A percentile compares a stretch with the other conserved stretches of the same genome.
phyloP scores from a whole-genome alignment of 2,797 vertebrate species.

The Galaxias olidus region DNA sequence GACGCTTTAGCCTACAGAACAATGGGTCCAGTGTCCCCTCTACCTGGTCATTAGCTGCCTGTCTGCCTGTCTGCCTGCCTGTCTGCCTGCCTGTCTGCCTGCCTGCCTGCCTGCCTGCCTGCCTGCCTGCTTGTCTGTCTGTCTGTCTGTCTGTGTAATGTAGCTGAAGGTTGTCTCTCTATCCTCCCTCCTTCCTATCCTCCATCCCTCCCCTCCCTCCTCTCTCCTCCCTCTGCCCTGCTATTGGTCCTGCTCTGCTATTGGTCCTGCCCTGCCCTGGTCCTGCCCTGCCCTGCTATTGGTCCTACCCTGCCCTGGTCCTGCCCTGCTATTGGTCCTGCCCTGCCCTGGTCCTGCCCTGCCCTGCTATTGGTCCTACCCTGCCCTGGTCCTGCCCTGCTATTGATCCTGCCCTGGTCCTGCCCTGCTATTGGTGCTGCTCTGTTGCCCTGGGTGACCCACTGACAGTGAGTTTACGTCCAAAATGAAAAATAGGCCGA shows the following conservation, averaged over 20 bases:
- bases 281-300: too few relatives aligned
- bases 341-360: too few relatives aligned
- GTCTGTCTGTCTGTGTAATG: neutral
- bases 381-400: too few relatives aligned
- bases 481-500: constrained; percentile 88
- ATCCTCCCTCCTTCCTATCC: neutral
- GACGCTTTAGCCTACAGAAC: too few relatives aligned
- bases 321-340: too few relatives aligned
- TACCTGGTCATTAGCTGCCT: constrained; percentile 29
- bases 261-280: too few relatives aligned
- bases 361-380: too few relatives aligned
- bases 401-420: too few relatives aligned
- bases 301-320: too few relatives aligned
- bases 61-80: constrained; percentile 5
- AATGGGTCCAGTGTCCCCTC: too few relatives aligned
- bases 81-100: neutral
- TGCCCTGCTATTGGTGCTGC: neutral
- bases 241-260: too few relatives aligned
- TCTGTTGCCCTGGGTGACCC: constrained; percentile 13
- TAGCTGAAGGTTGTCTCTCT: constrained; percentile 8
- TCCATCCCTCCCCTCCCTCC: neutral
- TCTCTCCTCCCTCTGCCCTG: neutral
- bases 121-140: constrained; percentile 1
- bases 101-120: neutral
- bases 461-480: constrained; percentile 84